Evolutionary conservation across 2,888 invertebrate genomes (phyloP).

Genomic region (Physocephala rufipes): DNA sequence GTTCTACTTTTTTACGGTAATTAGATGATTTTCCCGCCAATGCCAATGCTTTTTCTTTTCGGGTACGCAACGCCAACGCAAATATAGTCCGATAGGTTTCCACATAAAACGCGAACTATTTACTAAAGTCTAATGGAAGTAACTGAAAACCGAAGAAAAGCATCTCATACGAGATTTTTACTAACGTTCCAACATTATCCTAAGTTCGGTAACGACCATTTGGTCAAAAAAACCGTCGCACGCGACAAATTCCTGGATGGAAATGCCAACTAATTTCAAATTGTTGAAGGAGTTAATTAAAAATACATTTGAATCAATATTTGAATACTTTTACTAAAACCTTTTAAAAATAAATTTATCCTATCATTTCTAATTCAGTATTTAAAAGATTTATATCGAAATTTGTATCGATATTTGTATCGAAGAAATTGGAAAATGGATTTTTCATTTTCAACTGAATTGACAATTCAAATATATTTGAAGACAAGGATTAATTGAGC

Average conservation of each 20-base stretch:
- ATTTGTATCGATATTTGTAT: too few relatives aligned
- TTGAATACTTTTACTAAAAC: too few relatives aligned
- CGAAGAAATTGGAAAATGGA: too few relatives aligned
- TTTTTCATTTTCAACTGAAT: too few relatives aligned
- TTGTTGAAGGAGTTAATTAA: too few relatives aligned
- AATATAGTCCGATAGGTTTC: constrained; percentile 2
- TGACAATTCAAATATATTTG: too few relatives aligned
- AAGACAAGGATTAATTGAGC: too few relatives aligned
- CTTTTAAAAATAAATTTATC: too few relatives aligned
- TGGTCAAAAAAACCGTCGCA: neutral
- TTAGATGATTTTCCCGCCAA: neutral
- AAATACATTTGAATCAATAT: too few relatives aligned
- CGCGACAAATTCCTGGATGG: neutral
- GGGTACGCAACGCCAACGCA: neutral
- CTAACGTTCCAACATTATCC: neutral
- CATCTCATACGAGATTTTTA: neutral
- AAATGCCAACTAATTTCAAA: neutral
- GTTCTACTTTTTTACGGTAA: neutral
- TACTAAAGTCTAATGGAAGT: neutral
- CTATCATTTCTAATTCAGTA: too few relatives aligned
- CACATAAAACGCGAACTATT: constrained; percentile 29
- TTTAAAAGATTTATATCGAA: too few relatives aligned
- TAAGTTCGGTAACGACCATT: neutral
- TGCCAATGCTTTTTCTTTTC: neutral
- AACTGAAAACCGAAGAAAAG: constrained; percentile 2